Conservation (phyloP, 2,888 invertebrate species). For the Lasioglossum villosulum region DNA sequence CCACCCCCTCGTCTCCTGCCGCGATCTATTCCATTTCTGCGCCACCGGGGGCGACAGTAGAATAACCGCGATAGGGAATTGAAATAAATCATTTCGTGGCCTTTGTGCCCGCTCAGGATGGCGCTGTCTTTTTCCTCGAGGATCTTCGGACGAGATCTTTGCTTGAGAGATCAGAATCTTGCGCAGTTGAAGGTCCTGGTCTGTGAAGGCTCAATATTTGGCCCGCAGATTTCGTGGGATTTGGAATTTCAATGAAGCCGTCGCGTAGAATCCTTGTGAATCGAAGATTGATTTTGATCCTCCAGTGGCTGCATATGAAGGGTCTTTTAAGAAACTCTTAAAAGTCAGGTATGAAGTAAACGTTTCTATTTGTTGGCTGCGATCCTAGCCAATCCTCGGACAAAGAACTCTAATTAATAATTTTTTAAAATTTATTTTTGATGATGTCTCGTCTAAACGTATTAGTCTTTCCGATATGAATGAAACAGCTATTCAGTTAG, state of each 20-base stretch:
- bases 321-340: background rate
- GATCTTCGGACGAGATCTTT: conserved; percentile 5
- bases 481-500: too few relatives aligned
- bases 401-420: too few relatives aligned
- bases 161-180: background rate
- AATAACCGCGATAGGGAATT: conserved; percentile 36
- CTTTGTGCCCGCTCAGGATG: conserved; percentile 27
- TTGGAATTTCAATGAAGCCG: background rate
- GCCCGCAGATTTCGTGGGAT: background rate
- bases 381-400: background rate
- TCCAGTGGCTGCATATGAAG: background rate
- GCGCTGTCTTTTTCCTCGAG: conserved; percentile 1
- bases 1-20: background rate
- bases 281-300: background rate
- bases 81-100: conserved; percentile 49
- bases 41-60: conserved; percentile 33
- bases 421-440: too few relatives aligned
- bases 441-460: too few relatives aligned
- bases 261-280: background rate
- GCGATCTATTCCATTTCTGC: conserved; percentile 16
- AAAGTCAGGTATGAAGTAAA: background rate
- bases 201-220: background rate
- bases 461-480: too few relatives aligned
- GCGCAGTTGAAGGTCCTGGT: background rate
- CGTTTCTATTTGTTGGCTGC: background rate